Evolutionary conservation across 2,797 vertebrate species (phyloP), one percentile per base, ranked within the genome.

Genomic region (Chelon labrosus): DNA sequence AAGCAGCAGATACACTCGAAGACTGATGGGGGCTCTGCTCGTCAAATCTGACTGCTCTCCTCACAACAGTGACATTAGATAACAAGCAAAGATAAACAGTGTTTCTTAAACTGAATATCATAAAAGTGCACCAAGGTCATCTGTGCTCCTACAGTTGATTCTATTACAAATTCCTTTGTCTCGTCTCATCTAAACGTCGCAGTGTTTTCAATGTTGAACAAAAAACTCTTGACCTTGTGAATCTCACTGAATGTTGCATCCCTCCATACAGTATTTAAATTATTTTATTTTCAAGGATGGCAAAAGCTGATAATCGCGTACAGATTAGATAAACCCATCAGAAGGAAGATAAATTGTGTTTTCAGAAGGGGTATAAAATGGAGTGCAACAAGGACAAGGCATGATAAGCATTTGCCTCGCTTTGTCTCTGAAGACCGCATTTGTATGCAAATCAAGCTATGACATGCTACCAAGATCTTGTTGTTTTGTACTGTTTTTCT

Each of bases 171-270:
- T 84, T 85, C 70, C 44, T 73, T 75, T 75, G 74, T 80, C 85
- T 55, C 7, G 61, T 86, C 77, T 56, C 64, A 82, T 86, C 70
- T 41, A 64, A 75, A 82, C 69, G 82, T 68, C 10, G 1, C 7
- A 55, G 49, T 41, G 66, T 66, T 85, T 72, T 70, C 76, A 88
- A 91, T 87, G 67, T 80, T 88, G 84, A 91, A 80, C 65, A 70
- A 72, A 50, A 78, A 78, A 67, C 53, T 79, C 51, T 53, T 83
- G 80, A 89, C 89, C 88, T 91, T 92, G 90, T 58, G 59, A 47
- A 55, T 53, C 69, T 49, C 52, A 63, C 25, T 65, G 59, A 86
- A 75, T 63, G 51, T 65, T 66, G 76, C 62, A 75, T 55, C 41
- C 54, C 41, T 80, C 61, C 14, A 19, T 68, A 67, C 20, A 58